These are phyloP conservation scores for Kuschelorhynchus macadamiae DNA, from an alignment of 2,888 invertebrate genomes.

Conservation along the genomic window DNA sequence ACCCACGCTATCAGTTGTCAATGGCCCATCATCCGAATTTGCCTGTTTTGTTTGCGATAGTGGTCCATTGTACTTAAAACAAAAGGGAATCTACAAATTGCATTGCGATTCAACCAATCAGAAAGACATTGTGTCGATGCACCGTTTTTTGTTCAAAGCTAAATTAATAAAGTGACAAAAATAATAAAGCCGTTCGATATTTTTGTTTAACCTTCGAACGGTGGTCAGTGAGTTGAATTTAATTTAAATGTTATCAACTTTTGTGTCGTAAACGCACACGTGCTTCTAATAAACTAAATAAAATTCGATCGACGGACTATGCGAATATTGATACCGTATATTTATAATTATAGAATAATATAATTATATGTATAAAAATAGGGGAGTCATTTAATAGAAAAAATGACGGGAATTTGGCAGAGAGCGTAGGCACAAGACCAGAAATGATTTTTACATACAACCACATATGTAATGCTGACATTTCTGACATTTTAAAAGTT, in stretches of 20 bases:
- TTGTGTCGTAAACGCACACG: slow-evolving; percentile 16
- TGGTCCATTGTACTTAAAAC: slow-evolving; percentile 65
- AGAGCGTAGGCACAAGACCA: too few species aligned
- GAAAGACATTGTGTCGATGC: slow-evolving; percentile 67
- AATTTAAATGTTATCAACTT: slow-evolving; percentile 60
- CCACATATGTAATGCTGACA: too few species aligned
- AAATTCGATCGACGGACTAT: neutral
- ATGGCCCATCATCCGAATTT: slow-evolving; percentile 44
- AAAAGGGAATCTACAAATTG: slow-evolving; percentile 69
- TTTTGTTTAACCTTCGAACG: slow-evolving; percentile 57
- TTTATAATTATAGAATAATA: too few species aligned
- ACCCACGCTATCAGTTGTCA: slow-evolving; percentile 41
- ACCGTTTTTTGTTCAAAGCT: slow-evolving; percentile 61
- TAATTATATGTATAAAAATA: too few species aligned
- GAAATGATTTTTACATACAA: too few species aligned
- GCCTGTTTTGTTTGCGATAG: slow-evolving; percentile 68
- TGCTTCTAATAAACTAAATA: slow-evolving; percentile 14
- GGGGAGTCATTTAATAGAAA: too few species aligned
- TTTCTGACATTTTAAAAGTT: too few species aligned
- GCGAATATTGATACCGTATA: neutral
- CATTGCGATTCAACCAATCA: slow-evolving; percentile 70
- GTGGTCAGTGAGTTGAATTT: slow-evolving; percentile 58
- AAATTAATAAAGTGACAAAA: slow-evolving; percentile 65
- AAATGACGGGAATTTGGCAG: too few species aligned
- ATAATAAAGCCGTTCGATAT: slow-evolving; percentile 56